Evolutionary conservation across 2,888 invertebrate genomes (phyloP), one percentile per base, ranked within the genome.

Genomic region (Limenitis camilla): DNA sequence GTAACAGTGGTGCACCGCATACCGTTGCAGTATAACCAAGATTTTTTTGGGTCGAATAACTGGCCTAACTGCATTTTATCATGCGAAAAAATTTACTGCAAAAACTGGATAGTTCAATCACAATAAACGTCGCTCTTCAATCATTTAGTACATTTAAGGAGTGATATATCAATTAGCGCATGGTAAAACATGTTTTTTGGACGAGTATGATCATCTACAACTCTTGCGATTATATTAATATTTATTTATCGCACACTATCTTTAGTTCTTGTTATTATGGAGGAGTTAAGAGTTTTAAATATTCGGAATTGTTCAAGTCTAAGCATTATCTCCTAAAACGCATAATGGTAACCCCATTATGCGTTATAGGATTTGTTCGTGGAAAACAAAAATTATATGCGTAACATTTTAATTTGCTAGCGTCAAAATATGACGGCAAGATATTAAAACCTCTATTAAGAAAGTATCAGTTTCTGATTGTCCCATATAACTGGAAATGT

Each of bases 401-500:
- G 19, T 19, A 19, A 2, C 19, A 19, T 19, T 30, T 9, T 6
- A 7, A 30, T 38, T 38, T 19, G 11, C 6, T 36, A 36, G 29
- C 30, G 29, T 10, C n/a, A 45, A 29, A 45, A 36, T 28, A 32
- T n/a, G 36, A 33, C n/a, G 8, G 32, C 35, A 11, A 5, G 39
- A 43, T 44, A 11, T 35, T 19, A 6, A 9, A 42, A 40, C 29
- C 27, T 42, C 43, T 47, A 38, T 38, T 10, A 27, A 40, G 47
- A 40, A 44, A 30, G 56, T 53, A 38, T 54, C 44, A 46, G 32
- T 52, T 54, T 40, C 48, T 52, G 41, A 51, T 55, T 49, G 51
- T 47, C 44, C 43, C 33, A 55, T 57, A 57, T 55, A 56, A 49
- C 58, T 53, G 54, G 56, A 54, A 54, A 59, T 52, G 39, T 52